A percentile compares a stretch with the other conserved stretches of the same genome.
Conservation (phyloP, 1,140 invertebrate genomes). For the Euura lappo region DNA sequence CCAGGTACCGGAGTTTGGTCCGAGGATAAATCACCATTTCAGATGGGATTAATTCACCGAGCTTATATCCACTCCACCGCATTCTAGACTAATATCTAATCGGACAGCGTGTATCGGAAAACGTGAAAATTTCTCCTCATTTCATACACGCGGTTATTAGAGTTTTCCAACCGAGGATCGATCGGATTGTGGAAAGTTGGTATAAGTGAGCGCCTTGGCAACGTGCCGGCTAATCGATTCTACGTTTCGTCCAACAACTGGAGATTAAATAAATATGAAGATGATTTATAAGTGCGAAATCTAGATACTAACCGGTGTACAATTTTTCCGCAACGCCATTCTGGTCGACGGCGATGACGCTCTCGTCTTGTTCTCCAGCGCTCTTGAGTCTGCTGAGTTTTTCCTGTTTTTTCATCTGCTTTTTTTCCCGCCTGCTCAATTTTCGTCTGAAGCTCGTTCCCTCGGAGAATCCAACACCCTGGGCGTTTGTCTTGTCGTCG, state of each 20-base stretch:
- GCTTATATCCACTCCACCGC: background rate
- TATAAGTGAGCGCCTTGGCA: background rate
- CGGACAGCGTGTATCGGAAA: background rate
- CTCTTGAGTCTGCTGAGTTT: constrained; percentile 86
- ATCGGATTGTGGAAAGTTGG: background rate
- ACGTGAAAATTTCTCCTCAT: background rate
- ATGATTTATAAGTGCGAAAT: no score
- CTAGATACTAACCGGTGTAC: constrained; percentile 74
- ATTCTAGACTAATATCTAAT: background rate
- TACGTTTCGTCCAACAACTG: background rate
- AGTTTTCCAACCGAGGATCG: background rate
- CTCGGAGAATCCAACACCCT: constrained; percentile 66
- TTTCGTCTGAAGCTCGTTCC: constrained; percentile 83
- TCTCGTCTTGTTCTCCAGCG: constrained; percentile 66
- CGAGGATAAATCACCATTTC: background rate
- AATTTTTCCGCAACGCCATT: constrained; percentile 91
- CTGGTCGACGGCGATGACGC: constrained; percentile 74
- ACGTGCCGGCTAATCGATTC: background rate
- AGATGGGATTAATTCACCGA: background rate
- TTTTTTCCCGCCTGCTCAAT: constrained; percentile 98
- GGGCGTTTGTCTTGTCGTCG: constrained; percentile 76
- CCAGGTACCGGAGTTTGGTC: background rate
- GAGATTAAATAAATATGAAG: no score
- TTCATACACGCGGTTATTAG: background rate
- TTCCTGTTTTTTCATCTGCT: constrained; percentile 97